These are phyloP conservation scores for Aplysina aerophoba DNA, from an alignment of 37 sponge, comb jelly and placozoan genomes.

Conservation along the genomic window DNA sequence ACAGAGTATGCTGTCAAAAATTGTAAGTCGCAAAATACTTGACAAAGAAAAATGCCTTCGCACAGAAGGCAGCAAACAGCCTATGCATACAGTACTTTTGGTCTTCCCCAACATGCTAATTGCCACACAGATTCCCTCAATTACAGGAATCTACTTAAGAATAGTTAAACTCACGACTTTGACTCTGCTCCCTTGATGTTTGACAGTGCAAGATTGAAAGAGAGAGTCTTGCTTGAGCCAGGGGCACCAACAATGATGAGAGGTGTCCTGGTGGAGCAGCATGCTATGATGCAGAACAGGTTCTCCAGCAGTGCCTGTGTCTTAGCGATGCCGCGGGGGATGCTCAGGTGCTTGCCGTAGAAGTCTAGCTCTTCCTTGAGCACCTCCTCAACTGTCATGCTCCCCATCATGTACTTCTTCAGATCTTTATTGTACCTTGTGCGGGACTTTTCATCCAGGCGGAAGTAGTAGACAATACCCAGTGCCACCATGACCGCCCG, in stretches of 20 bases:
- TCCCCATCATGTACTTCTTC: background rate
- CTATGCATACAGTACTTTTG: background rate
- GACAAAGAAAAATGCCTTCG: background rate
- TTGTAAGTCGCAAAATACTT: background rate
- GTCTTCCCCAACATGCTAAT: background rate
- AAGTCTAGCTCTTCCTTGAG: slow-evolving; percentile 65
- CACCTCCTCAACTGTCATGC: slow-evolving; percentile 21
- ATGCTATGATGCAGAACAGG: slow-evolving; percentile 83
- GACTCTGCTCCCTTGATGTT: slow-evolving; percentile 88
- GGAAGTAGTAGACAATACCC: slow-evolving; percentile 81
- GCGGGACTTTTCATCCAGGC: slow-evolving; percentile 67
- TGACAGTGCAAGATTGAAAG: slow-evolving; percentile 80
- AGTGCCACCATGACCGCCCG: slow-evolving; percentile 72
- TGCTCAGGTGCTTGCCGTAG: slow-evolving; percentile 56
- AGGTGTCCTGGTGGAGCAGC: slow-evolving; percentile 80
- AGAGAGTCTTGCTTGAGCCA: slow-evolving; percentile 91
- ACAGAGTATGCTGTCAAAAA: background rate
- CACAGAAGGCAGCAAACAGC: background rate
- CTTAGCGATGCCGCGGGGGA: slow-evolving; percentile 86
- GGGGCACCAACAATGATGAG: slow-evolving; percentile 92
- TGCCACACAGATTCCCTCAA: no score
- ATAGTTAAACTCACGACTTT: slow-evolving; percentile 7
- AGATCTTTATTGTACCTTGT: slow-evolving; percentile 27
- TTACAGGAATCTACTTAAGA: background rate
- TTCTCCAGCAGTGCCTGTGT: slow-evolving; percentile 91